Evolutionary conservation across 1,140 invertebrate genomes (phyloP), one percentile per base, ranked within the genome.

Genomic region (Protaetia brevitarsis): DNA sequence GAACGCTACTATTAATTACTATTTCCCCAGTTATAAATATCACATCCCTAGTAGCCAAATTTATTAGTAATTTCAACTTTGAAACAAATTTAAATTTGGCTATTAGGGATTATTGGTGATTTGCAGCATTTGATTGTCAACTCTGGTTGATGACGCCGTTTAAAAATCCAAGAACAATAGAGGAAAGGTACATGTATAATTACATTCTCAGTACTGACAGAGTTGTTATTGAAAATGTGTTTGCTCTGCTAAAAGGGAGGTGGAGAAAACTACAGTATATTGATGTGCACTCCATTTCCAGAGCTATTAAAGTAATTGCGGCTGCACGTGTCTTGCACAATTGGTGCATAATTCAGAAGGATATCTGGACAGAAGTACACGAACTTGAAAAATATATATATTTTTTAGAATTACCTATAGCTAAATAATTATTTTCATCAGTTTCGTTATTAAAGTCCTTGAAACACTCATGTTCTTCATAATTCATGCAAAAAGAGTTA

Each of bases 261-360:
- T 64, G 62, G 66, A 57, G 66, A 58, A 56, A 63, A 28, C n/a
- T 67, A 26, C 62, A 64, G 0, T 67, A 30, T 41, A 64, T 67
- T 10, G 64, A 64, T 64, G 65, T 57, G 7, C 61, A 65, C 63
- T 60, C 19, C 30, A 63, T 68, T 37, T 65, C 21, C 16, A 68
- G 65, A 65, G 29, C 29, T 45, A 58, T 68, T 26, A 63, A 67
- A 64, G 64, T 67, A 21, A 41, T 28, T 23, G 51, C 41, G 11
- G 66, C 66, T n/a, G 63, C 66, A 19, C 65, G 63, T 26, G 57
- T 68, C 16, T 51, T 68, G 21, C 66, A 68, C 59, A 68, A 68
- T 68, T 68, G 64, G 58, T 68, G 66, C 41, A 58, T 60, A 19
- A 28, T 68, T 29, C 59, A 65, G 56, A 19, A 30, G 3, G 66